A percentile compares a stretch with the other conserved stretches of the same genome.
Conservation (phyloP, 2,113 vertebrate species). For the Anarhynchus alexandrinus region DNA sequence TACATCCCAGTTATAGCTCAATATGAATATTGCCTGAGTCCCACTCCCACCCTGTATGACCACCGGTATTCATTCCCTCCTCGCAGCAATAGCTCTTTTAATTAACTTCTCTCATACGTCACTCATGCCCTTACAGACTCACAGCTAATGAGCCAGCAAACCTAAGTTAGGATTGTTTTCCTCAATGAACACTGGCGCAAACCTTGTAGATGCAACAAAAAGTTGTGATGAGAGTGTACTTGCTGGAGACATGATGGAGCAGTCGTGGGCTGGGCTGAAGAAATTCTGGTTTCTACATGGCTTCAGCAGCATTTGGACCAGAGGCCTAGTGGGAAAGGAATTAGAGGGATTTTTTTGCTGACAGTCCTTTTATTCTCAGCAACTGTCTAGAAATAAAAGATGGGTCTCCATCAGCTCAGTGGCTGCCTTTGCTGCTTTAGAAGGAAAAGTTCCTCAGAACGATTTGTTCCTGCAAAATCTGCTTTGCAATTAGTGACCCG, state of each 20-base stretch:
- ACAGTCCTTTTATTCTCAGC: neutral
- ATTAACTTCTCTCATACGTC: constrained; percentile 31
- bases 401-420: neutral
- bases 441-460: neutral
- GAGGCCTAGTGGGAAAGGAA: neutral
- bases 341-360: neutral
- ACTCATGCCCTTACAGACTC: neutral
- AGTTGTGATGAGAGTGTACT: neutral
- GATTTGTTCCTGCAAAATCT: neutral
- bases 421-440: neutral
- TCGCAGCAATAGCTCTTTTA: neutral
- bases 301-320: neutral
- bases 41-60: neutral
- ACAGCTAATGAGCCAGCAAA: constrained; percentile 39
- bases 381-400: neutral
- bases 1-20: neutral
- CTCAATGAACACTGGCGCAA: neutral
- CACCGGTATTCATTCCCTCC: neutral
- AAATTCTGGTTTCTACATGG: neutral
- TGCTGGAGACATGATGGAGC: neutral
- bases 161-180: constrained; percentile 29
- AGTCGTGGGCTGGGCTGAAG: rapidly evolving
- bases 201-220: neutral
- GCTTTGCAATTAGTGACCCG: neutral
- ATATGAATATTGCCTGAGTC: neutral